Base-by-base conservation (phyloP, 2,888 invertebrate species). In the Venusia cambrica region DNA sequence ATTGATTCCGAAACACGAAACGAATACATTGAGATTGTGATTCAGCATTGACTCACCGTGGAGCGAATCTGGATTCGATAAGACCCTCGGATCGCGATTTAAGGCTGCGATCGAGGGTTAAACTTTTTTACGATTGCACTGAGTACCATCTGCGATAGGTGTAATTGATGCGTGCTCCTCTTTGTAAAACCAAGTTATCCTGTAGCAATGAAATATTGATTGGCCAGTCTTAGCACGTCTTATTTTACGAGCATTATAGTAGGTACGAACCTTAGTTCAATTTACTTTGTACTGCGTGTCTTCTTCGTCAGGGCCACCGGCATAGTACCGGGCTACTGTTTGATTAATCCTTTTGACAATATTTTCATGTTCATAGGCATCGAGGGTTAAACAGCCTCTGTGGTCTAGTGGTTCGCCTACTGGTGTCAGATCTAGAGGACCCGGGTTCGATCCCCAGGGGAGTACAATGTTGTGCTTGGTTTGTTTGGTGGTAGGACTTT, bases 41-140 rank as follows among this genome's bases (percentile, higher is more conserved):
- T 57, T 66, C 58, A 61, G 42, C 38, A 34, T 42, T 61, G 61
- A 66, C 51, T 64, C 67, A 62, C 45, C 39, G 54, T 34, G 28
- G 24, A 25, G 28, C 46, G 44, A 26, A 46, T 36, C 42, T 34
- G 28, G 38, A 38, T 37, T 36, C 35, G 29, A 30, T 25, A 33
- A 36, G 40, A 26, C 16, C 31, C 11, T 39, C 35, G 27, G 16
- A 18, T 12, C 2, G 7, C 9, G 27, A 31, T 22, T 37, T 37
- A 38, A 41, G 38, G 37, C 29, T 30, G 30, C 24, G 16, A 9
- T 13, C 24, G 41, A 41, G 38, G 47, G 36, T 48, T 21, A 36
- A 38, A 16, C 11, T 13, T 18, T 29, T 28, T 35, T 15, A 24
- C 22, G 27, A 9, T 28, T 3, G 11, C 14, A 18, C 24, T 20